Conservation (phyloP, 2,113 vertebrate genomes). For the Ammodytes marinus region DNA sequence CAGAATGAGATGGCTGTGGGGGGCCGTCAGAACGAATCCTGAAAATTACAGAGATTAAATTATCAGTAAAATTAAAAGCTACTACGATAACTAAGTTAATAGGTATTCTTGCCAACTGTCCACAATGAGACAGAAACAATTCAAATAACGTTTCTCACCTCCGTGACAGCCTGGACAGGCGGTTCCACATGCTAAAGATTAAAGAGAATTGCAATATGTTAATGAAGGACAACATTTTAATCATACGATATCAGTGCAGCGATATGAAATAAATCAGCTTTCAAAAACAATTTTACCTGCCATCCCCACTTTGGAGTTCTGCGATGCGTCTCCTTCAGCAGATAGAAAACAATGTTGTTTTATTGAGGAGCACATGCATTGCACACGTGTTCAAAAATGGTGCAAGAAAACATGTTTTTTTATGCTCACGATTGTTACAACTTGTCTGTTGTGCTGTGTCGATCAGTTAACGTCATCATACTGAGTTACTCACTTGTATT, state of each 20-base stretch:
- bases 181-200: conserved; percentile 70
- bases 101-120: not conserved
- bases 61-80: not conserved
- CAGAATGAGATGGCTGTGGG: conserved; percentile 23
- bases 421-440: not conserved
- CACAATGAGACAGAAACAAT: not conserved
- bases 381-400: not conserved
- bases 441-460: not conserved
- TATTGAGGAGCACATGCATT: not conserved
- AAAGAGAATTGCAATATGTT: not conserved
- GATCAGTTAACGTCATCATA: not conserved
- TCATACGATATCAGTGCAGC: not conserved
- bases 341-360: not conserved
- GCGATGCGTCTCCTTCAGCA: conserved; percentile 64
- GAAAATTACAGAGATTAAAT: conserved; percentile 17
- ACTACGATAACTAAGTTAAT: not conserved
- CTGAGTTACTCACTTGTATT: conserved; percentile 75
- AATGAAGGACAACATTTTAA: not conserved
- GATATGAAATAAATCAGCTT: not conserved
- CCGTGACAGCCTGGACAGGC: conserved; percentile 75
- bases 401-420: not conserved
- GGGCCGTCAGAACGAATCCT: conserved; percentile 44
- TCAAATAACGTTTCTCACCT: conserved; percentile 61
- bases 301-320: conserved; percentile 68
- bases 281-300: conserved; percentile 57